A percentile compares a stretch with the other conserved stretches of the same genome.
Evolutionary conservation across 2,113 vertebrate species (phyloP).

Genomic region (Notechis scutatus): DNA sequence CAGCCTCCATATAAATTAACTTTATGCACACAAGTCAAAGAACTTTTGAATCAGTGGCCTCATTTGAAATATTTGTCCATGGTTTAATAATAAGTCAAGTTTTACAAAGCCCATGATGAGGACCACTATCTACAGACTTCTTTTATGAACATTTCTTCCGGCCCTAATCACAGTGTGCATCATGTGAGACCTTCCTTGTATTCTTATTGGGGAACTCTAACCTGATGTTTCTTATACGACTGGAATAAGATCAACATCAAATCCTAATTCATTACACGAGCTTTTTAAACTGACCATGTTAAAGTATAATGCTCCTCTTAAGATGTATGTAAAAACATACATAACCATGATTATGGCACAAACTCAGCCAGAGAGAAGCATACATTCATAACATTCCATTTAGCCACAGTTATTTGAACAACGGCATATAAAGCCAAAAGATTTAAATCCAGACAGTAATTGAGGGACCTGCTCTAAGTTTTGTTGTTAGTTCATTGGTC

Average conservation of each 20-base stretch:
- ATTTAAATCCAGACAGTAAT: not conserved
- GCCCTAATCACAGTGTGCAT: not conserved
- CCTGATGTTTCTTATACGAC: not conserved
- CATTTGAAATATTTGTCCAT: not conserved
- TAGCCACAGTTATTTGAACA: not conserved
- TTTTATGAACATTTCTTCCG: not conserved
- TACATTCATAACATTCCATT: not conserved
- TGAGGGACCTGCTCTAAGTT: not conserved
- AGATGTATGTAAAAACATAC: not conserved
- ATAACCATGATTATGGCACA: not conserved
- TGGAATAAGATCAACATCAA: not conserved
- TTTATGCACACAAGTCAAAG: not conserved
- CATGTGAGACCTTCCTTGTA: not conserved
- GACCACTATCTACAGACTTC: not conserved
- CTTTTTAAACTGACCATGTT: not conserved
- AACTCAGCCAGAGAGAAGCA: not conserved
- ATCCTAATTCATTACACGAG: not conserved
- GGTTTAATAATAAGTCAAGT: not conserved
- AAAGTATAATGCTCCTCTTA: not conserved
- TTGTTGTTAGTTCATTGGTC: not conserved
- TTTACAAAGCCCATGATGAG: not conserved
- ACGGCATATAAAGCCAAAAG: not conserved
- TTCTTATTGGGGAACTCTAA: not conserved
- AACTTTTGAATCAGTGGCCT: not conserved
- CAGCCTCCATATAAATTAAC: not conserved